phyloP scores from a whole-genome alignment of 2,888 invertebrate genomes.

The Dorcus parallelipipedus region DNA sequence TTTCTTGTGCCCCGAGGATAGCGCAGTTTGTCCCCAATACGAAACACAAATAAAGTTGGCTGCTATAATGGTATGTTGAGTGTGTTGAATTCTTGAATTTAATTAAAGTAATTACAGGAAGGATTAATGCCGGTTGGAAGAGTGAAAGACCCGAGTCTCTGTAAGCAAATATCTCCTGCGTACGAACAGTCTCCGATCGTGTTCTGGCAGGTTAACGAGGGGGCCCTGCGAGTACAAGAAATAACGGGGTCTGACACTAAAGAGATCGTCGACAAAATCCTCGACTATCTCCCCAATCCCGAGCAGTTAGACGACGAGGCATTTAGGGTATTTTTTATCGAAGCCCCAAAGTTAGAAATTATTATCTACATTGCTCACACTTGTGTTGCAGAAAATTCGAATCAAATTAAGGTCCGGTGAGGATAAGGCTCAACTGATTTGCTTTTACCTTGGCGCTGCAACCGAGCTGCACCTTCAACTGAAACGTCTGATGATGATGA shows the following conservation, averaged over 20 bases:
- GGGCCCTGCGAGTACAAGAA: constrained; percentile 29
- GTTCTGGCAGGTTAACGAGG: constrained; percentile 37
- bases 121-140: constrained; percentile 55
- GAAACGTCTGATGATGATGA: constrained; percentile 59
- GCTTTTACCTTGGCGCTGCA: constrained; percentile 54
- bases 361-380: background rate
- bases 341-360: background rate
- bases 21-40: constrained; percentile 54
- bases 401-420: constrained; percentile 38
- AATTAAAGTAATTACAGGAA: constrained; percentile 35
- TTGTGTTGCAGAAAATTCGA: constrained; percentile 35
- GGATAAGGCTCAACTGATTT: constrained; percentile 53
- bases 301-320: constrained; percentile 54
- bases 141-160: constrained; percentile 46
- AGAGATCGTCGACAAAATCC: constrained; percentile 57
- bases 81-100: constrained; percentile 5
- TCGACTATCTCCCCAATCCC: constrained; percentile 61
- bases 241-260: constrained; percentile 48
- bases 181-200: constrained; percentile 38
- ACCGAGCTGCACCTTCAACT: constrained; percentile 56
- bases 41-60: constrained; percentile 64
- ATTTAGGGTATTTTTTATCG: constrained; percentile 58
- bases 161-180: constrained; percentile 47
- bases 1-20: constrained; percentile 56
- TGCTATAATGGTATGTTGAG: constrained; percentile 65